phyloP scores from a whole-genome alignment of 2,888 invertebrate genomes.

The Bursaphelenchus okinawaensis region DNA sequence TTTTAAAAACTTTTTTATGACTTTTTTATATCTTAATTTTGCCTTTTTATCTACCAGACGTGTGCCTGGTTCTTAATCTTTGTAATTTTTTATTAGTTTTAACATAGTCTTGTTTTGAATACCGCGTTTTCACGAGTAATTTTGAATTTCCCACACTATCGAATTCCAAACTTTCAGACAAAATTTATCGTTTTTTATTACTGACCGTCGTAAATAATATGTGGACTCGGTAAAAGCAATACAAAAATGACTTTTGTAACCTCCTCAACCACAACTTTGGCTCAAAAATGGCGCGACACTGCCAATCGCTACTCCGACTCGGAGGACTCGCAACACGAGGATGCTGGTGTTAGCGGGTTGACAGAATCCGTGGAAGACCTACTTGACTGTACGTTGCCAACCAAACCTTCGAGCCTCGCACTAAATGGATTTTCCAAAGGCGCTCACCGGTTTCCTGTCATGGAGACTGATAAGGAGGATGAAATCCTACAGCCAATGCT shows the following conservation, averaged over 20 bases:
- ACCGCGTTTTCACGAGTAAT: background rate
- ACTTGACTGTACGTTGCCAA: background rate
- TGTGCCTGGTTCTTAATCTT: too few species aligned
- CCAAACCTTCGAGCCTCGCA: background rate
- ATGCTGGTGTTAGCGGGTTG: conserved; percentile 10
- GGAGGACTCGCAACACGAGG: background rate
- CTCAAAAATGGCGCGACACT: background rate
- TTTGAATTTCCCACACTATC: background rate
- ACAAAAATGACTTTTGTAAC: background rate
- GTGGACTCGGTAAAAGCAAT: too few species aligned
- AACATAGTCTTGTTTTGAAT: too few species aligned
- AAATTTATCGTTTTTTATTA: too few species aligned
- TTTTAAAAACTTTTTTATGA: too few species aligned
- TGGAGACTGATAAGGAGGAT: background rate
- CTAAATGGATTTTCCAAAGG: conserved; percentile 9
- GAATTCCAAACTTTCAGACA: background rate
- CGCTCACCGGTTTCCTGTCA: conserved; percentile 12
- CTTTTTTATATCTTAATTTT: too few species aligned
- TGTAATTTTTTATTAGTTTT: too few species aligned
- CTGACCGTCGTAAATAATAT: too few species aligned
- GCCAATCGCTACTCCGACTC: conserved; percentile 6
- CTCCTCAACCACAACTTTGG: background rate
- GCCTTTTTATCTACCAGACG: too few species aligned
- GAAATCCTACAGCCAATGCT: background rate
- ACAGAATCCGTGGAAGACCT: conserved; percentile 21